Evolutionary conservation across 35 echinoderm and acorn worm species (phyloP).

Genomic region (Ophioderma brevispina): DNA sequence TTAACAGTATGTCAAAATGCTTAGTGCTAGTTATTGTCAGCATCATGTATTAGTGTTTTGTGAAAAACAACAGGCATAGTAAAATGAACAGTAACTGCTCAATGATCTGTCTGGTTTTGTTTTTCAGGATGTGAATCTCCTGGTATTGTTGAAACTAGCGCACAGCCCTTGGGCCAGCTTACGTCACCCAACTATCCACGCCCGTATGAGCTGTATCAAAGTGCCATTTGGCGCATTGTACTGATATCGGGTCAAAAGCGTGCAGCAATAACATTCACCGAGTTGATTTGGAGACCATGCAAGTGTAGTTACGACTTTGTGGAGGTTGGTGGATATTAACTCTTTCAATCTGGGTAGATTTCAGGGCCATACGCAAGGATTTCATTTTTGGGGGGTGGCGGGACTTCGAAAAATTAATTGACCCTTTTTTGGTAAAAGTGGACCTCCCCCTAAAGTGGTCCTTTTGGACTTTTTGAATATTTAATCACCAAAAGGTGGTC

Average conservation of each 20-base stretch:
- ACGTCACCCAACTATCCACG: slow-evolving; percentile 42
- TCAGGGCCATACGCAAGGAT: neutral
- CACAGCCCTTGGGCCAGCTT: neutral
- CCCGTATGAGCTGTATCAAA: slow-evolving; percentile 16
- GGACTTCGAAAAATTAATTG: neutral
- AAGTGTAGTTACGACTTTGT: slow-evolving; percentile 44
- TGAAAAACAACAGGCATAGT: no score
- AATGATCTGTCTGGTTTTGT: neutral
- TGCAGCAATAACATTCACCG: slow-evolving; percentile 23
- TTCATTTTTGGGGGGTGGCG: neutral
- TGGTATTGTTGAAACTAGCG: neutral
- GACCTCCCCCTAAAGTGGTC: neutral
- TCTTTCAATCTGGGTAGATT: neutral
- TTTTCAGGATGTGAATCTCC: neutral
- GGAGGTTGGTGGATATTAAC: slow-evolving; percentile 12
- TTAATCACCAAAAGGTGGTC: no score
- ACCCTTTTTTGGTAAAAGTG: neutral
- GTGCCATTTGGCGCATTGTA: slow-evolving; percentile 26
- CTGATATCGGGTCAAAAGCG: neutral
- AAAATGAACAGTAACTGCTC: no score
- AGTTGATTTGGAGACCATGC: slow-evolving; percentile 1
- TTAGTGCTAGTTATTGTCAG: no score
- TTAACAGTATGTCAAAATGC: no score
- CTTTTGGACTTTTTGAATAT: no score
- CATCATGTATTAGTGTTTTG: no score